Base-by-base conservation (phyloP, 2,888 invertebrate genomes). In the Drosophila eohydei region DNA sequence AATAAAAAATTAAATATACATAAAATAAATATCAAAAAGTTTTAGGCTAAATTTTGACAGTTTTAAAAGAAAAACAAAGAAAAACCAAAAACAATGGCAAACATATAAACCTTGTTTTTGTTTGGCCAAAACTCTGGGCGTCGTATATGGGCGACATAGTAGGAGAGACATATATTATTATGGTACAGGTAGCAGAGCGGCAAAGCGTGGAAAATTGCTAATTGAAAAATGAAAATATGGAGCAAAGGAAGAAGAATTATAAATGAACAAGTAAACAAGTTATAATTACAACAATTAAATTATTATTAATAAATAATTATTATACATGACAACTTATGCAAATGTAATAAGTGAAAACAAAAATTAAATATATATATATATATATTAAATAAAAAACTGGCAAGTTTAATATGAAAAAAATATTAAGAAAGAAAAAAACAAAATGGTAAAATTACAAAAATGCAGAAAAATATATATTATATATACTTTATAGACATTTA, bases 381-480 rank as follows among this genome's bases (percentile, higher is more conserved):
- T 66, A 59, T 66, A 75, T 38, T 38, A 73, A 78, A 72, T 41
- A 60, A 69, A 67, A 71, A 79, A 78, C 76, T 80, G 75, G 73
- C 77, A 86, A 87, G 75, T 76, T 79, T 74, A 88, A 73, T 51
- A 75, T 56, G 51, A 56, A 65, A 63, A 73, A 65, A 72, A 72
- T 60, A 78, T 61, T 38, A 66, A 61, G 69, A 60, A 50, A 64
- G 63, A 65, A 75, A 77, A 48, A 50, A 50, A 50, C 48, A 58
- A 83, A 76, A 79, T 71, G 59, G 51, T 69, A 83, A 83, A 54
- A 74, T 74, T 69, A 81, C 69, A 83, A 82, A 74, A 87, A 87
- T 71, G 85, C 88, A 84, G 84, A 84, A 89, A 89, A 83, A 89
- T 89, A 89, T 89, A 85, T 89, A 85, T 85, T 85, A 85, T 85